phyloP scores from a whole-genome alignment of 2,797 vertebrate species.

The Heterohyrax brucei region DNA sequence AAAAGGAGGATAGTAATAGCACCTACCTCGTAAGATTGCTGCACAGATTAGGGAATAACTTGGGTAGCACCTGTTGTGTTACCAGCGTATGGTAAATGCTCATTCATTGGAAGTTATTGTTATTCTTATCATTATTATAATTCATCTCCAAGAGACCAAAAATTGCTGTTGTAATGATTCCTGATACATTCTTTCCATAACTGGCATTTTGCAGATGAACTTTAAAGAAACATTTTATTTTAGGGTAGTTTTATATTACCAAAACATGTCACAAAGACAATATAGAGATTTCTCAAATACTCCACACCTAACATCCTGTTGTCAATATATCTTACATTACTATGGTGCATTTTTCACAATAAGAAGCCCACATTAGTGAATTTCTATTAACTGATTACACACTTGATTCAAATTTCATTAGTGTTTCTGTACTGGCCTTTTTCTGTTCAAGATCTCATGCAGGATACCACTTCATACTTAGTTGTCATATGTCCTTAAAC shows the following conservation, averaged over 20 bases:
- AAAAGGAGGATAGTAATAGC: not conserved
- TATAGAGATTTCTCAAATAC: not conserved
- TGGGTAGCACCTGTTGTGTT: not conserved
- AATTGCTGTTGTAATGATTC: not conserved
- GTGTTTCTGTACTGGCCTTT: not conserved
- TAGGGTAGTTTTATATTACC: not conserved
- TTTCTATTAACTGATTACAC: not conserved
- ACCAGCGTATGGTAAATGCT: not conserved
- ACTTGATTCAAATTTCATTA: not conserved
- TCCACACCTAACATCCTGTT: not conserved
- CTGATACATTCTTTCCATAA: not conserved
- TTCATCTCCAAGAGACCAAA: not conserved
- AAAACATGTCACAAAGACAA: not conserved
- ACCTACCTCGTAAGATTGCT: not conserved
- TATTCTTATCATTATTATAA: not conserved
- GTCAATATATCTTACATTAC: not conserved
- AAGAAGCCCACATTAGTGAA: not conserved
- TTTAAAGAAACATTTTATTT: not conserved
- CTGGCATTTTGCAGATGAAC: not conserved
- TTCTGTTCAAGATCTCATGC: not conserved
- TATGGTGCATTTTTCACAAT: not conserved
- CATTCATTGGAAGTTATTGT: not conserved
- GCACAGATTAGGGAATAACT: not conserved
- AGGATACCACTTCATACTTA: not conserved
- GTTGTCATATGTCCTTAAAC: not conserved